Evolutionary conservation across 2,797 vertebrate genomes (phyloP), one percentile per base, ranked within the genome.

Genomic region (Eurystomus glaucurus): DNA sequence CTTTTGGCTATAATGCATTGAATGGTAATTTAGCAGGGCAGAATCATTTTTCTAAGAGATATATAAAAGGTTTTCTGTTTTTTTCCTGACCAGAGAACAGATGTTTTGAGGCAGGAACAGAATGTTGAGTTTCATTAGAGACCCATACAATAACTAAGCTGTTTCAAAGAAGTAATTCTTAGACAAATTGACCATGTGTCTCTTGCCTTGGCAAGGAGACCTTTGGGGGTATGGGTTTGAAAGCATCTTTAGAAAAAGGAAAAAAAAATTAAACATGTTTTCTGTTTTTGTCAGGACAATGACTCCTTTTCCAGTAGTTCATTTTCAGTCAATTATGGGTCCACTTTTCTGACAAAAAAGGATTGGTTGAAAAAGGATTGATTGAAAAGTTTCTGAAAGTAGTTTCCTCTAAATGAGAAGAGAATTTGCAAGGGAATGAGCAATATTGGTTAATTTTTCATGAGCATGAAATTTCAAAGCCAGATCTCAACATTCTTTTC

Each of bases 81-180:
- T 82, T 90, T 71, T 46, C 45, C 66, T 2, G 4, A 86, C 11
- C 58, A 92, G 71, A 69, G 64, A 95, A 88, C 85, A 94, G 69
- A 90, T 92, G 84, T 90, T 97, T 95, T 79, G 65, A 88, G 62
- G n/a, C 20, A 86, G 45, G 51, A 94, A 68, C 23, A 95, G 58
- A 92, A 93, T 65, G 26, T 25, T 93, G 72, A 58, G 16, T 85
- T 97, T 94, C 97, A 86, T 95, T 90, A 91, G 91, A 96, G 75
- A 94, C 66, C 20, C 9, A 76, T 88, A 74, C 11, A 78, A 64
- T 66, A 93, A 85, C 65, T 64, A 91, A 69, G 7, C 25, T 57
- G 31, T 68, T 96, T 88, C 78, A 95, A 85, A 85, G 22, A 94
- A 86, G 83, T 61, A 89, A 84, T 75, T 95, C 57, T 82, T 70